Evolutionary conservation across 2,888 invertebrate genomes (phyloP).

Genomic region (Terebella lapidaria): DNA sequence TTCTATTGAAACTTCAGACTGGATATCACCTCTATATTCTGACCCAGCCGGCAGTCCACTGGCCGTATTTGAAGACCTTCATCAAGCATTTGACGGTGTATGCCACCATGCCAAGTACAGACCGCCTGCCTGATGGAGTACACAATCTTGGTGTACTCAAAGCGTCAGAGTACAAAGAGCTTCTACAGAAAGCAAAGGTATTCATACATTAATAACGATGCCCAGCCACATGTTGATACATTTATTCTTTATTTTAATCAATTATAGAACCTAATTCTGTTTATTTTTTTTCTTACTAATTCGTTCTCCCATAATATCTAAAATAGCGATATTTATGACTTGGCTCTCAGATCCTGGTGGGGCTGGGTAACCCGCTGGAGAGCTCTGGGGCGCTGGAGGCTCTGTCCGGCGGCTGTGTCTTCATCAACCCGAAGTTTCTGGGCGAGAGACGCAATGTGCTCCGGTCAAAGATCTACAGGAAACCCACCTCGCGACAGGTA

Average conservation of each 20-base stretch:
- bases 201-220: neutral
- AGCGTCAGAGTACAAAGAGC: constrained; percentile 3
- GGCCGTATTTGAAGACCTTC: neutral
- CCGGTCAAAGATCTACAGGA: neutral
- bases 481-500: neutral
- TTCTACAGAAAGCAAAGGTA: constrained; percentile 4
- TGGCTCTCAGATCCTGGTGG: constrained; percentile 23
- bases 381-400: constrained; percentile 20
- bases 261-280: too few relatives aligned
- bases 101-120: neutral
- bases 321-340: too few relatives aligned
- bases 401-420: constrained; percentile 22
- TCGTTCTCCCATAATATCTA: too few relatives aligned
- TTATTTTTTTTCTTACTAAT: too few relatives aligned
- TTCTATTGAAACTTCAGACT: too few relatives aligned
- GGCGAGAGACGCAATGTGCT: neutral
- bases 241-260: too few relatives aligned
- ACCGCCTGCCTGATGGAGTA: constrained; percentile 3
- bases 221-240: too few relatives aligned
- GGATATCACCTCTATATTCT: too few relatives aligned
- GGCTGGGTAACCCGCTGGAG: constrained; percentile 25
- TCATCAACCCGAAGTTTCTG: constrained; percentile 19
- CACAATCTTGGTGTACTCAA: constrained; percentile 6
- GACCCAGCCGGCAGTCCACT: neutral
- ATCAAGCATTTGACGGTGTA: neutral